Conservation (phyloP, 1,140 invertebrate genomes). For the Lasioglossum albipes region DNA sequence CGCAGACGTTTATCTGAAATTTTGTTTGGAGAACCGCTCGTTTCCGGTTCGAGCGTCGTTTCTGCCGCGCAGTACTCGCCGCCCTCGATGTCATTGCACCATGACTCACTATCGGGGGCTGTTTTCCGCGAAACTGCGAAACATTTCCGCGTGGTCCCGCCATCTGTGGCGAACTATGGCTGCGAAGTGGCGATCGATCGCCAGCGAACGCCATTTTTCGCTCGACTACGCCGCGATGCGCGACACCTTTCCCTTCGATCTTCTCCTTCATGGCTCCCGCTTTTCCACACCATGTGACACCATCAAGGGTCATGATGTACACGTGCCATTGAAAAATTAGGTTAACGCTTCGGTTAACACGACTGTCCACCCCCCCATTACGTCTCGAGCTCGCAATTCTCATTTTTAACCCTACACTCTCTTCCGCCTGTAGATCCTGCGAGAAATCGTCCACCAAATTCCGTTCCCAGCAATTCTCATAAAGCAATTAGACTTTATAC, state of each 20-base stretch:
- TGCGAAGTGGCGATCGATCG: slow-evolving; percentile 25
- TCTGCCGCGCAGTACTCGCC: too few species aligned
- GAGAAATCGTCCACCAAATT: neutral
- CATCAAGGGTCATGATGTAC: neutral
- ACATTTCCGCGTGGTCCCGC: slow-evolving; percentile 2
- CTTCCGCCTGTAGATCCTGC: neutral
- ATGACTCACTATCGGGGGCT: neutral
- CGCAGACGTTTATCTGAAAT: too few species aligned
- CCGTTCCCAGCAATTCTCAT: too few species aligned
- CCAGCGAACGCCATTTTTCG: slow-evolving; percentile 27
- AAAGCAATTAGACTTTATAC: too few species aligned
- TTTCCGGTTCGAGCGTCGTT: too few species aligned
- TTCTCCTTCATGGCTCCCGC: too few species aligned
- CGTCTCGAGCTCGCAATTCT: neutral
- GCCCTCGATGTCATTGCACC: neutral
- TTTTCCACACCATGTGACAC: slow-evolving; percentile 35
- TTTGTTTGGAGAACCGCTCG: too few species aligned
- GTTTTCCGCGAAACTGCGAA: neutral
- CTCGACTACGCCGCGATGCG: slow-evolving; percentile 15
- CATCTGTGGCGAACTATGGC: slow-evolving; percentile 27
- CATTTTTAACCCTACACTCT: neutral
- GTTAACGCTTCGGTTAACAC: slow-evolving; percentile 12
- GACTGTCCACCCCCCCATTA: neutral
- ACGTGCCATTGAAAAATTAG: slow-evolving; percentile 19
- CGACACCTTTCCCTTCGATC: neutral